Conservation (phyloP, 2,888 invertebrate species). For the Phyllotreta striolata region DNA sequence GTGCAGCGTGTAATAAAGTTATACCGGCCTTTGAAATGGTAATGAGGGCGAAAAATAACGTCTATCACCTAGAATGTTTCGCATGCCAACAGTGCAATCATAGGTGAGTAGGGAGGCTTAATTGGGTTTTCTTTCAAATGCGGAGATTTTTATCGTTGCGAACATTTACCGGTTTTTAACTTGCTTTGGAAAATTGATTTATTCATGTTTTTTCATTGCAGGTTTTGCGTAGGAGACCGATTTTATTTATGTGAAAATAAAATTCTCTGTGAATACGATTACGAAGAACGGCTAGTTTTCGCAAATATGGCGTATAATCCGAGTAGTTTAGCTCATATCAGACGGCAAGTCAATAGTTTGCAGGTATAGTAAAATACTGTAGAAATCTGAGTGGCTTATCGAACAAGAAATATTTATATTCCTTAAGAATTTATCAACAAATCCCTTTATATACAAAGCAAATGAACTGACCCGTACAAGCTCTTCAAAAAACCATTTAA, state of each 20-base stretch:
- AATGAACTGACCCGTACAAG: too few species aligned
- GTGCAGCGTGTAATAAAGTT: conserved; percentile 90
- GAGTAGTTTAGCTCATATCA: conserved; percentile 84
- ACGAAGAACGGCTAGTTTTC: conserved; percentile 89
- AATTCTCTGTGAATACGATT: conserved; percentile 93
- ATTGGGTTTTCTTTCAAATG: conserved; percentile 18
- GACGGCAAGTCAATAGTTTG: conserved; percentile 79
- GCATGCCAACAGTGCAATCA: conserved; percentile 95
- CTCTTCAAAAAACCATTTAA: too few species aligned
- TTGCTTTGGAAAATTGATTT: too few species aligned
- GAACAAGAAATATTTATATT: background rate
- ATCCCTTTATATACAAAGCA: too few species aligned
- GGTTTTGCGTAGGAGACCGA: conserved; percentile 94
- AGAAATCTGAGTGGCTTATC: background rate
- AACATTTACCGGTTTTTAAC: background rate
- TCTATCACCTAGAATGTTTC: conserved; percentile 93
- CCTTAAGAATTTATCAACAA: too few species aligned
- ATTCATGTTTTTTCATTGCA: conserved; percentile 56
- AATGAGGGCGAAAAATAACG: conserved; percentile 91
- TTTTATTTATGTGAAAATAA: conserved; percentile 94
- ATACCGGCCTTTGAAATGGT: conserved; percentile 97
- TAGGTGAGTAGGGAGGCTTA: conserved; percentile 68
- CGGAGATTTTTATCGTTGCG: background rate
- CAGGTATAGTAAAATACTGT: conserved; percentile 54
- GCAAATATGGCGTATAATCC: conserved; percentile 89